These are phyloP conservation scores for Calliopsis andreniformis DNA, from an alignment of 1,140 invertebrate species.

Conservation along the genomic window DNA sequence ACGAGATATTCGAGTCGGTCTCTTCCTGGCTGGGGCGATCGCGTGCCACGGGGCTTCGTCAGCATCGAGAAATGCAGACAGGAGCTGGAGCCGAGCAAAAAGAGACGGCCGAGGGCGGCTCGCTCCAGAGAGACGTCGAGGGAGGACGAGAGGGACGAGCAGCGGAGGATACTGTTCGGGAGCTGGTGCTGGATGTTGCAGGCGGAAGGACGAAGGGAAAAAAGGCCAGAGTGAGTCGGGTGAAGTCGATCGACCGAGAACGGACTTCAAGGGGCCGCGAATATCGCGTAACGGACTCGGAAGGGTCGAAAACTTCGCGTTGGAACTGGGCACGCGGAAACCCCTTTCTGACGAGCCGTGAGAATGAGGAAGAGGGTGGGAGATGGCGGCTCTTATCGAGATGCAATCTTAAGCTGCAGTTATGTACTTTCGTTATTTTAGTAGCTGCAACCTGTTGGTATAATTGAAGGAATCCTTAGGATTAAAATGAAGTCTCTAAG, in stretches of 20 bases:
- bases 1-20: constrained; percentile 40
- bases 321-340: background rate
- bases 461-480: no score
- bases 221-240: background rate
- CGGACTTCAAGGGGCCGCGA: constrained; percentile 25
- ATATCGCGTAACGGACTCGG: constrained; percentile 31
- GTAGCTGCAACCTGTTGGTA: no score
- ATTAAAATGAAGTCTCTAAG: no score
- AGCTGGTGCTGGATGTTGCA: background rate
- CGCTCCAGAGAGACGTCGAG: background rate
- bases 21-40: constrained; percentile 54
- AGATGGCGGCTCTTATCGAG: no score
- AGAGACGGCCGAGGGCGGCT: constrained; percentile 11
- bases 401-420: no score
- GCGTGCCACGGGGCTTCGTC: constrained; percentile 58
- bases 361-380: no score
- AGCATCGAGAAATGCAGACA: constrained; percentile 60
- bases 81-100: constrained; percentile 39
- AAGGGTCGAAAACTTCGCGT: constrained; percentile 31
- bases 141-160: constrained; percentile 14
- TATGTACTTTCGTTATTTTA: no score
- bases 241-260: constrained; percentile 30
- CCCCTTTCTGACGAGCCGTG: background rate
- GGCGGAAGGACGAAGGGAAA: constrained; percentile 34
- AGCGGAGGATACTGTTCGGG: background rate